These are phyloP conservation scores for Buathra laborator DNA, from an alignment of 2,888 invertebrate species.

Conservation along the genomic window DNA sequence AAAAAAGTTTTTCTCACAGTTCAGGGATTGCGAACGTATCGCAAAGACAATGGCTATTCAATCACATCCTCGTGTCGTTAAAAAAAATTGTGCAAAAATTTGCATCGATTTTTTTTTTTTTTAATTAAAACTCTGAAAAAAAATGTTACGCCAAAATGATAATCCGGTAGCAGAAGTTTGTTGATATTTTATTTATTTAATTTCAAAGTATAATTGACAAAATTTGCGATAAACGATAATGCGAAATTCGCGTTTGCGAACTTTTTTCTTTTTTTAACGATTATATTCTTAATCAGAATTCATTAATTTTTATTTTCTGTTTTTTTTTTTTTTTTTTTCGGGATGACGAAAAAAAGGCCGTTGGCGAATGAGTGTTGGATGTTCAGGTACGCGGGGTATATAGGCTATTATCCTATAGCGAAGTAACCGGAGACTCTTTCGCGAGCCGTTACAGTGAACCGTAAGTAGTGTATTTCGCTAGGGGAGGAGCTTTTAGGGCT, in stretches of 20 bases:
- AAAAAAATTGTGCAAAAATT: neutral
- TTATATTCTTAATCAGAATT: too few relatives aligned
- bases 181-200: too few relatives aligned
- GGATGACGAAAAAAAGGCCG: neutral
- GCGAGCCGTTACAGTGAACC: constrained; percentile 10
- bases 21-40: constrained; percentile 3
- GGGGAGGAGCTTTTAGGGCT: constrained; percentile 62
- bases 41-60: constrained; percentile 4
- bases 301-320: neutral
- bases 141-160: neutral
- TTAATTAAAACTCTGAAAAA: neutral
- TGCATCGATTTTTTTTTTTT: neutral
- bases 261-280: neutral
- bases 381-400: neutral
- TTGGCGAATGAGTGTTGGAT: neutral
- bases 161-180: too few relatives aligned
- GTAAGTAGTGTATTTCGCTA: constrained; percentile 35
- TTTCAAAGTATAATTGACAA: too few relatives aligned
- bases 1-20: constrained; percentile 15
- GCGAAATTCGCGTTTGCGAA: neutral
- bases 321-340: neutral
- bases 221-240: neutral
- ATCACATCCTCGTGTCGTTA: neutral
- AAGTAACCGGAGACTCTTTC: constrained; percentile 45
- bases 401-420: constrained; percentile 19